Conservation (phyloP, 2,797 vertebrate species). For the Trachops cirrhosus region DNA sequence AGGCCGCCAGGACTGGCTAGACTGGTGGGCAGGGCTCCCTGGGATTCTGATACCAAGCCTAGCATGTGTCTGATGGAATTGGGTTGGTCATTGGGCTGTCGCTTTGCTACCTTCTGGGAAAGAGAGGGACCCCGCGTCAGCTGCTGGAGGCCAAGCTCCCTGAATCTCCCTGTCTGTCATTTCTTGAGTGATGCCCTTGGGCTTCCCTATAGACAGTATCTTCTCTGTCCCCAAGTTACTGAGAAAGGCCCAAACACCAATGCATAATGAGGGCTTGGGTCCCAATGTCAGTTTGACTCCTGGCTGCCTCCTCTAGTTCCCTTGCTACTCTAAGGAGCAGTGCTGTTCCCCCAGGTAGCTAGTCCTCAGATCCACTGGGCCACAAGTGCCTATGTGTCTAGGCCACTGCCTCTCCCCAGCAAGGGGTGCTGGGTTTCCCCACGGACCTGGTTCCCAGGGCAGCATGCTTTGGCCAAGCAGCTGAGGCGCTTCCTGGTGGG, state of each 20-base stretch:
- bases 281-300: not conserved
- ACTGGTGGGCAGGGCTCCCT: constrained; percentile 43
- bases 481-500: not conserved
- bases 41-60: constrained; percentile 64
- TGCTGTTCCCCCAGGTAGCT: not conserved
- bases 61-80: constrained; percentile 65
- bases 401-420: not conserved
- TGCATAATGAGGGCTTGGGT: not conserved
- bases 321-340: not conserved
- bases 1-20: constrained; percentile 22
- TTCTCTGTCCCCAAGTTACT: not conserved
- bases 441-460: not conserved
- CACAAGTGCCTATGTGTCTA: not conserved
- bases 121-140: not conserved
- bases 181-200: not conserved
- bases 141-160: constrained; percentile 31
- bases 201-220: not conserved
- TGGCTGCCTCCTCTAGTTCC: not conserved
- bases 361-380: not conserved
- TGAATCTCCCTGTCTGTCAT: not conserved
- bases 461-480: not conserved
- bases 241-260: not conserved
- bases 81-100: constrained; percentile 48
- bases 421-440: not conserved
- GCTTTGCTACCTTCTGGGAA: constrained; percentile 72